A percentile compares a stretch with the other conserved stretches of the same genome.
Evolutionary conservation across 1,140 invertebrate genomes (phyloP).

Genomic region (Dreissena polymorpha): DNA sequence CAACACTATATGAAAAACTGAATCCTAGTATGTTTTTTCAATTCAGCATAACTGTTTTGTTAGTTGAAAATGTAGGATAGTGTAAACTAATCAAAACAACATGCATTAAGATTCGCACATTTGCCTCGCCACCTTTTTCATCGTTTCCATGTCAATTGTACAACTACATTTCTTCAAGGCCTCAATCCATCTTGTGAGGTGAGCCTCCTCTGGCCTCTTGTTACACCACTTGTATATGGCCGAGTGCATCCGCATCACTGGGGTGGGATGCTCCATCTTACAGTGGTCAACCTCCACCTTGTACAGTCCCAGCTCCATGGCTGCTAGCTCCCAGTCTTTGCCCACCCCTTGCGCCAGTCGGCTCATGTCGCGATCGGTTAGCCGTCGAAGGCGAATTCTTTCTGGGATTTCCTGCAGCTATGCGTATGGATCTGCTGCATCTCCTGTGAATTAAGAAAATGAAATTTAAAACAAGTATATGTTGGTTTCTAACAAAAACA

Average conservation of each 20-base stretch:
- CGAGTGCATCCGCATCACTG: constrained; percentile 37
- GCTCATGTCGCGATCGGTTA: constrained; percentile 44
- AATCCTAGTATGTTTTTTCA: too few relatives aligned
- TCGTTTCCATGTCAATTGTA: constrained; percentile 31
- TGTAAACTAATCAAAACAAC: too few relatives aligned
- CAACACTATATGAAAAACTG: too few relatives aligned
- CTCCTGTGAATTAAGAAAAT: too few relatives aligned
- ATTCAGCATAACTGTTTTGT: too few relatives aligned
- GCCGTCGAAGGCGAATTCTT: background rate
- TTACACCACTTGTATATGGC: constrained; percentile 38
- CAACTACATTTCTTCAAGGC: constrained; percentile 21
- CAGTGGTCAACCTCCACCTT: constrained; percentile 43
- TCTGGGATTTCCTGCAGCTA: constrained; percentile 24
- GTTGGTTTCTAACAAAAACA: background rate
- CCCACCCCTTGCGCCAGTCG: constrained; percentile 35
- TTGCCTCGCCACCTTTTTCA: constrained; percentile 22
- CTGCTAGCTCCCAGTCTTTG: constrained; percentile 38
- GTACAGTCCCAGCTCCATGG: constrained; percentile 22
- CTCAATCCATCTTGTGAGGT: constrained; percentile 19
- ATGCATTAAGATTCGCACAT: constrained; percentile 11
- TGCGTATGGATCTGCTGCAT: constrained; percentile 16
- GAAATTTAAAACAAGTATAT: too few relatives aligned
- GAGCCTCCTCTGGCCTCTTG: constrained; percentile 2
- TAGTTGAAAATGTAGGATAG: too few relatives aligned
- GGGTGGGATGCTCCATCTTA: constrained; percentile 42